Evolutionary conservation across 2,797 vertebrate species (phyloP).

Genomic region (Malacoctenus gilli): DNA sequence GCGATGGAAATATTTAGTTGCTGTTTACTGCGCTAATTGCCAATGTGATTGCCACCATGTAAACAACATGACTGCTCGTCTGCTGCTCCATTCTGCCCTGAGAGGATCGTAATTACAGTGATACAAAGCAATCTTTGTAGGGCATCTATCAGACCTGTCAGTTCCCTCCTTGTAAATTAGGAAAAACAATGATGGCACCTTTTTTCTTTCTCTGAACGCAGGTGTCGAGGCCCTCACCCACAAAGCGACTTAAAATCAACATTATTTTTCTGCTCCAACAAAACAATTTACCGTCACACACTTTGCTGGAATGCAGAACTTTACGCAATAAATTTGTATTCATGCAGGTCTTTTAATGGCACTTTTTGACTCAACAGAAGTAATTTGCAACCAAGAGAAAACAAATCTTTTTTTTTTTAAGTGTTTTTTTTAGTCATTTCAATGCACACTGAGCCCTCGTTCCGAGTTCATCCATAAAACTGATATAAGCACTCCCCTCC

Average conservation of each 20-base stretch:
- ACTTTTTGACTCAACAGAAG: too few species aligned
- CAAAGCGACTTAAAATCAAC: neutral
- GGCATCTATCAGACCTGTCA: neutral
- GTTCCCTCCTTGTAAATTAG: neutral
- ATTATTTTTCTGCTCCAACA: neutral
- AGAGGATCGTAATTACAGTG: neutral
- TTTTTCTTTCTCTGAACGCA: neutral
- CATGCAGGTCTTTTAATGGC: too few species aligned
- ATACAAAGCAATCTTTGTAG: slow-evolving; percentile 8
- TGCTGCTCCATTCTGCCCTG: neutral
- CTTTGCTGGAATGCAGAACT: too few species aligned
- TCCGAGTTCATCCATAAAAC: too few species aligned
- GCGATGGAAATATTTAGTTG: neutral
- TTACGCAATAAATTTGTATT: too few species aligned
- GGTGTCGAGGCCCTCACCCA: neutral
- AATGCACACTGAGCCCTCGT: too few species aligned
- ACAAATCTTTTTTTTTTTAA: too few species aligned
- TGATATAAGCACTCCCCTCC: too few species aligned
- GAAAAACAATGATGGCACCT: neutral
- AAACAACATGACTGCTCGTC: neutral
- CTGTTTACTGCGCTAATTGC: slow-evolving; percentile 1
- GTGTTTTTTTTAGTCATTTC: too few species aligned
- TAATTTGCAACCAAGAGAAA: too few species aligned
- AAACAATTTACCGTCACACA: too few species aligned
- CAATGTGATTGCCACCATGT: neutral